Evolutionary conservation across 2,113 vertebrate species (phyloP).

Genomic region (Oreochromis tanganicae): DNA sequence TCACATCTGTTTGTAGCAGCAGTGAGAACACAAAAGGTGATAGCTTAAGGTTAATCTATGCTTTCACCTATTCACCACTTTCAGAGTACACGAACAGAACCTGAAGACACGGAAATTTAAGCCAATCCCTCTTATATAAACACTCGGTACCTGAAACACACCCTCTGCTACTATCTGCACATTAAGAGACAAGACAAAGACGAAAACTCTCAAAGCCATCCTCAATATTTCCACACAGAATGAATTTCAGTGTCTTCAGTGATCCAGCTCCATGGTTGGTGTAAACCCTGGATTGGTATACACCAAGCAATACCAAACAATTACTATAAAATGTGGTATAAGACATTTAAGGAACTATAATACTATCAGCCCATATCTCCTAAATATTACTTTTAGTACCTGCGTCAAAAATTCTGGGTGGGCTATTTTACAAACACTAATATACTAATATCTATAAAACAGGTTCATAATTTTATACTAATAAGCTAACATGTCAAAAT

Average conservation of each 20-base stretch:
- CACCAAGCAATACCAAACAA: neutral
- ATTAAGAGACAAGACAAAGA: neutral
- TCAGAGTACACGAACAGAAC: neutral
- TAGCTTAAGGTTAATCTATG: neutral
- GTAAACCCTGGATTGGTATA: neutral
- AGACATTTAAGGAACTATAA: neutral
- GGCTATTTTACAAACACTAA: neutral
- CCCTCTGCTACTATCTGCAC: neutral
- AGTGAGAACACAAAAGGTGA: neutral
- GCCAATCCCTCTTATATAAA: neutral
- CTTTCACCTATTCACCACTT: neutral
- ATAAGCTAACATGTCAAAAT: neutral
- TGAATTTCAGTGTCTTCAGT: neutral
- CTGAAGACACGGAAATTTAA: neutral
- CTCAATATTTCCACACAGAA: neutral
- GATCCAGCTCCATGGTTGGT: neutral
- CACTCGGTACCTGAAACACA: neutral
- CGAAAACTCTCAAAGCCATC: neutral
- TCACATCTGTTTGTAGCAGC: neutral
- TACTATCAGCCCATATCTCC: neutral
- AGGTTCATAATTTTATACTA: neutral
- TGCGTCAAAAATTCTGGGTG: accelerated
- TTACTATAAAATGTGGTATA: neutral
- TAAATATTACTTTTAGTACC: neutral
- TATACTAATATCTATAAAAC: neutral